phyloP scores from a whole-genome alignment of 1,140 invertebrate species.

The Aporrectodea caliginosa region DNA sequence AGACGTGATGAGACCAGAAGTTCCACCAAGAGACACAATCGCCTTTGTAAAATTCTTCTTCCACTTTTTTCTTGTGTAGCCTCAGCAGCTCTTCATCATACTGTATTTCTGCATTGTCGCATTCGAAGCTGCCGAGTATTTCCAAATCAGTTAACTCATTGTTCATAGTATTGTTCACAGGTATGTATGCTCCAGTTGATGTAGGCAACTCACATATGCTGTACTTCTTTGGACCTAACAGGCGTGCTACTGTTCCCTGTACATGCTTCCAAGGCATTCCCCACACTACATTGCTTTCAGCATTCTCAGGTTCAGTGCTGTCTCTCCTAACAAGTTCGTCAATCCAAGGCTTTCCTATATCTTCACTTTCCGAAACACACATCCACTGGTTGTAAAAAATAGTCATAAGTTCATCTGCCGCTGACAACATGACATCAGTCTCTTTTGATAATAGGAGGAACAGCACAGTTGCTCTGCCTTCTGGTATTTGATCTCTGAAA shows the following conservation, averaged over 20 bases:
- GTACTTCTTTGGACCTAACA: conserved; percentile 13
- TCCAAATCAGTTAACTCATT: conserved; percentile 40
- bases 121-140: conserved; percentile 38
- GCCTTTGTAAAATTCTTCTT: conserved; percentile 40
- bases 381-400: conserved; percentile 41
- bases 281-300: conserved; percentile 30
- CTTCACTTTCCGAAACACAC: conserved; percentile 28
- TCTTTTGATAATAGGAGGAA: conserved; percentile 40
- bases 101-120: conserved; percentile 21
- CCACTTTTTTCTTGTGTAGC: conserved; percentile 18
- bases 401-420: conserved; percentile 38
- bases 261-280: conserved; percentile 40
- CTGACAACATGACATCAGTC: conserved; percentile 40
- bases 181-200: conserved; percentile 36
- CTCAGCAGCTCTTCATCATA: background rate
- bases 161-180: conserved; percentile 36
- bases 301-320: conserved; percentile 24
- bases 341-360: conserved; percentile 22
- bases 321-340: conserved; percentile 31
- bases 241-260: conserved; percentile 32
- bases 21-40: conserved; percentile 41
- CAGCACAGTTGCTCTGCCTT: conserved; percentile 38
- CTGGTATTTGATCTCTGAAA: conserved; percentile 37
- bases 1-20: conserved; percentile 41
- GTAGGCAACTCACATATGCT: conserved; percentile 29